These are phyloP conservation scores for Galemys pyrenaicus DNA, from an alignment of 2,113 vertebrate species.

Conservation along the genomic window DNA sequence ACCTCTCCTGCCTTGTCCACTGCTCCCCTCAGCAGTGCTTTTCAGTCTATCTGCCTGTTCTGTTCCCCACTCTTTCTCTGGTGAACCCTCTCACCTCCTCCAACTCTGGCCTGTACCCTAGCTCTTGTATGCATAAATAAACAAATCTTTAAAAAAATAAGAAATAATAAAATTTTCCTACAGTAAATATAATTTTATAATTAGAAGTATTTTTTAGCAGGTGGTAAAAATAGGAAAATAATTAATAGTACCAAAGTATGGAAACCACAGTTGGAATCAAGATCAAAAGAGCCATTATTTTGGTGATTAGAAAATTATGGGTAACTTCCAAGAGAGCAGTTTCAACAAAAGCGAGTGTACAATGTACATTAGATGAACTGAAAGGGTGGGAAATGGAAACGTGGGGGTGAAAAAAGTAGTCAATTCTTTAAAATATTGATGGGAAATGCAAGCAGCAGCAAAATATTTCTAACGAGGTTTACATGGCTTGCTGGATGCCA, in stretches of 20 bases:
- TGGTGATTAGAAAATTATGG: neutral
- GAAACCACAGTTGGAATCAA: neutral
- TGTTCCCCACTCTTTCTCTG: no score
- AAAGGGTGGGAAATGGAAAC: neutral
- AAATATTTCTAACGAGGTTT: neutral
- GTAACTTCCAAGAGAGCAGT: neutral
- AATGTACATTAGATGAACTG: neutral
- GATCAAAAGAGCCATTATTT: neutral
- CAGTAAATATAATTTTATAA: slow-evolving; percentile 4
- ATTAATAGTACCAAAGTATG: neutral
- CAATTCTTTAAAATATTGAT: neutral
- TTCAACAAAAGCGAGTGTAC: neutral
- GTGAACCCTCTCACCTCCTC: no score
- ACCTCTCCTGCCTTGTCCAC: no score
- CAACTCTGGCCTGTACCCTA: no score
- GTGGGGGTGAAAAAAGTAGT: neutral
- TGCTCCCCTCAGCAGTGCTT: no score
- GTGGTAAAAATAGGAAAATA: neutral
- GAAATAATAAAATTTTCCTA: slow-evolving; percentile 33
- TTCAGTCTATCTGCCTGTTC: no score
- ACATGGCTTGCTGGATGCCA: neutral
- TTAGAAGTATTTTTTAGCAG: neutral
- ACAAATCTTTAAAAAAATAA: no score
- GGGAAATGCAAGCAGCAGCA: neutral
- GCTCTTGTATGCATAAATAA: no score